Evolutionary conservation across 2,113 vertebrate genomes (phyloP), one percentile per base, ranked within the genome.

Genomic region (Oophaga pumilio): DNA sequence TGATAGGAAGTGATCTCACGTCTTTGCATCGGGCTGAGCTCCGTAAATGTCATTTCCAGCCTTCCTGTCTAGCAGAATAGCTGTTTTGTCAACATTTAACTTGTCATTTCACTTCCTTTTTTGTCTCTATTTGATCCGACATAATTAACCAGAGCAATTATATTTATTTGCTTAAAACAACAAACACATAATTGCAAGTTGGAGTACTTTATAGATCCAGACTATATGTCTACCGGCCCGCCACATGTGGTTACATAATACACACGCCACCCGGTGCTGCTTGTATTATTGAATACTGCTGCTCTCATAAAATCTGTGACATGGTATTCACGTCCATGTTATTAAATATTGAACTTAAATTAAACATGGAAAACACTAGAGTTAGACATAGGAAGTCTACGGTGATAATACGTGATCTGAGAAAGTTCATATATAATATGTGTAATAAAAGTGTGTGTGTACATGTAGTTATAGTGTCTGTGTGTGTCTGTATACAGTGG

Each of bases 41-140:
- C 8, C 26, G n/a, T 79, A 33, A 74, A 43, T 79, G 78, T 60
- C 24, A 33, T 43, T 43, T 60, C 56, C 26, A 60, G 78, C 28
- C 79, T 49, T 64, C 26, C 60, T 50, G 79, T 64, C 79, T 66
- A 15, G 33, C 5, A 11, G 24, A 82, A 43, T 49, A 82, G 24
- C 10, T 82, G 7, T 82, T 43, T 49, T 82, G 26, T 43, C 78
- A 81, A 81, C 28, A 60, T 43, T 11, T 50, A 81, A 71, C 64
- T 69, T 84, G n/a, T 59, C 1, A 26, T 28, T 69, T 68, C 22
- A 49, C 22, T 69, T 69, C 62, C 49, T 53, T 74, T 56, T 83
- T 56, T 57, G 33, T 84, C 2, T n/a, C 11, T 81, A 8, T 60
- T 26, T 7, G 28, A 60, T 59, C 79, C 15, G 43, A 13, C 15